Evolutionary conservation across 1,140 invertebrate genomes (phyloP).

Genomic region (Prorops nasuta): DNA sequence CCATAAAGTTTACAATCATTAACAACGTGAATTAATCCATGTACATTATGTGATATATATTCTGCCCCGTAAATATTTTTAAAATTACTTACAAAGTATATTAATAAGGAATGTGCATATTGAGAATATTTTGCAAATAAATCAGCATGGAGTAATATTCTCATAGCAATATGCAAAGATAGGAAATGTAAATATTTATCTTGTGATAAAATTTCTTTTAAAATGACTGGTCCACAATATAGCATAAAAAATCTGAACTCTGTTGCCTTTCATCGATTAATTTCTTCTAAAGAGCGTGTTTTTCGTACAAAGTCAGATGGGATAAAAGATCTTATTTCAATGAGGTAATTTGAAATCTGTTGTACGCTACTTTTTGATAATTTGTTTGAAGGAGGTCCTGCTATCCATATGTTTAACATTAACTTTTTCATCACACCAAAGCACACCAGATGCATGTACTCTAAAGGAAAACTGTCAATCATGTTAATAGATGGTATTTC

Average conservation of each 20-base stretch:
- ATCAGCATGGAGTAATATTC: not conserved
- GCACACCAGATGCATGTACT: slow-evolving; percentile 4
- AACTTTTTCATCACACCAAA: slow-evolving; percentile 1
- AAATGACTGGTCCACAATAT: no score
- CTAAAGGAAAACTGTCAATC: slow-evolving; percentile 1
- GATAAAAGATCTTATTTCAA: no score
- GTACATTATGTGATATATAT: slow-evolving; percentile 10
- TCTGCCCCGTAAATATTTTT: slow-evolving; percentile 2
- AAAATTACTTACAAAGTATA: slow-evolving; percentile 1
- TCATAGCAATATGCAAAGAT: not conserved
- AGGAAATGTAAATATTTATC: no score
- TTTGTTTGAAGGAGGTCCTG: not conserved
- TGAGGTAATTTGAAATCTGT: no score
- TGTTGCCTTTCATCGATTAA: no score
- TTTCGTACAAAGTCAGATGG: not conserved
- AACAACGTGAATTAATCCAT: slow-evolving; percentile 1
- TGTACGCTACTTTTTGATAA: no score
- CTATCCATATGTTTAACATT: slow-evolving; percentile 2
- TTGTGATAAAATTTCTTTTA: no score
- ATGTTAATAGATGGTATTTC: not conserved
- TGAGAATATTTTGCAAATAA: no score
- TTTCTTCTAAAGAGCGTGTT: slow-evolving; percentile 3
- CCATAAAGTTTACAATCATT: not conserved
- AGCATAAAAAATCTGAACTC: no score
- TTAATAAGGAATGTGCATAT: not conserved